Conservation (phyloP, 2,797 vertebrate species). For the Enteromius thamalakanensis region DNA sequence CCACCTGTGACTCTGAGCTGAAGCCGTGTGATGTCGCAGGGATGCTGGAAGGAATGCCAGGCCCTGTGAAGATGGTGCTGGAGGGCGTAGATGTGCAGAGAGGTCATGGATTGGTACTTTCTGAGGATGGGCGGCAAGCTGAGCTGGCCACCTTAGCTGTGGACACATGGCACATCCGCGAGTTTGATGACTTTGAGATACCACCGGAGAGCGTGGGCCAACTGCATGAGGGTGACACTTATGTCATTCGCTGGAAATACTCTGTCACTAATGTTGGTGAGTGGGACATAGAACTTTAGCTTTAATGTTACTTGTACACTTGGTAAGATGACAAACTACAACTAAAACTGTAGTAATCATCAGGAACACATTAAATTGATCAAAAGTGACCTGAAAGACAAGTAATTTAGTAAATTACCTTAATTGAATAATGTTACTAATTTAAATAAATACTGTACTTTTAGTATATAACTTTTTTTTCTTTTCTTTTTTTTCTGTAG, state of each 20-base stretch:
- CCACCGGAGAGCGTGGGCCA: slow-evolving; percentile 75
- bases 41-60: slow-evolving; percentile 68
- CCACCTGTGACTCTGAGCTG: slow-evolving; percentile 69
- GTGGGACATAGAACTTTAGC: slow-evolving; percentile 49
- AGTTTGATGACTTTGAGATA: slow-evolving; percentile 79
- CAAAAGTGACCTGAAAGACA: neutral
- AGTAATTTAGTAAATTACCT: too few relatives aligned
- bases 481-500: too few relatives aligned
- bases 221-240: slow-evolving; percentile 79
- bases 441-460: neutral
- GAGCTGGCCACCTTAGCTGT: slow-evolving; percentile 76
- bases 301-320: neutral
- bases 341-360: neutral
- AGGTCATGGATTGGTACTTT: slow-evolving; percentile 76
- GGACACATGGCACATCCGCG: slow-evolving; percentile 81
- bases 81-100: slow-evolving; percentile 80
- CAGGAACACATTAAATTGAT: neutral
- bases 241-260: slow-evolving; percentile 84
- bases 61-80: slow-evolving; percentile 66
- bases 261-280: slow-evolving; percentile 80
- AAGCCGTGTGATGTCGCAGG: slow-evolving; percentile 73
- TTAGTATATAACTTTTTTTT: too few relatives aligned
- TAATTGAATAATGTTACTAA: neutral
- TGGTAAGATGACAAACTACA: neutral
- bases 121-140: slow-evolving; percentile 76